phyloP scores from a whole-genome alignment of 2,113 vertebrate species.

The Lathamus discolor region DNA sequence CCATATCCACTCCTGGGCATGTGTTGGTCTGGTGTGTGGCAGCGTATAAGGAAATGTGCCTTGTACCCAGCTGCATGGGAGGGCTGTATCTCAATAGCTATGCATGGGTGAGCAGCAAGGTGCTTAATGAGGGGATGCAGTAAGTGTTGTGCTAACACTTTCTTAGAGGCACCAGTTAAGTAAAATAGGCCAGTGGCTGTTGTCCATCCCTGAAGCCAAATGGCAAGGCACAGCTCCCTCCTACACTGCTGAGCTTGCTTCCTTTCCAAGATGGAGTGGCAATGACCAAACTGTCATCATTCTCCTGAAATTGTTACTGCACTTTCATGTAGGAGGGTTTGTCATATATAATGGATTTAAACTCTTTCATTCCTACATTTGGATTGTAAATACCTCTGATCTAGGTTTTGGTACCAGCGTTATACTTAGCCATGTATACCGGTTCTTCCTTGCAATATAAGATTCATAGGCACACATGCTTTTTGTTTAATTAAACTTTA shows the following conservation, averaged over 20 bases:
- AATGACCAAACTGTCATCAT: background rate
- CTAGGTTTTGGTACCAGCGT: background rate
- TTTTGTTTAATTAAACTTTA: slow-evolving; percentile 42
- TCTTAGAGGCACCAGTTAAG: background rate
- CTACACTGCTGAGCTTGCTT: background rate
- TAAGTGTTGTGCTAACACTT: background rate
- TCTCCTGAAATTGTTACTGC: background rate
- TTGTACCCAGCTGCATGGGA: background rate
- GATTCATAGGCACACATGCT: background rate
- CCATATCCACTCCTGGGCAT: accelerated
- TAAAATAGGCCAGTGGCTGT: background rate
- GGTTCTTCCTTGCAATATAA: background rate
- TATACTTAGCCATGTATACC: background rate
- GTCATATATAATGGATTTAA: background rate
- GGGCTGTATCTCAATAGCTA: background rate
- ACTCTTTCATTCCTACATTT: accelerated
- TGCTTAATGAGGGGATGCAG: background rate
- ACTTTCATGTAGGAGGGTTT: background rate
- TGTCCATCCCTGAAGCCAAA: background rate
- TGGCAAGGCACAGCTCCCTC: background rate
- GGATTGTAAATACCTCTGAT: background rate
- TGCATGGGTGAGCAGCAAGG: background rate
- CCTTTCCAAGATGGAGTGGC: background rate
- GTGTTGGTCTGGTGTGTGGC: background rate
- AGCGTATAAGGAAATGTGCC: background rate